Evolutionary conservation across 2,113 vertebrate genomes (phyloP), one percentile per base, ranked within the genome.

Genomic region (Heterocephalus glaber): DNA sequence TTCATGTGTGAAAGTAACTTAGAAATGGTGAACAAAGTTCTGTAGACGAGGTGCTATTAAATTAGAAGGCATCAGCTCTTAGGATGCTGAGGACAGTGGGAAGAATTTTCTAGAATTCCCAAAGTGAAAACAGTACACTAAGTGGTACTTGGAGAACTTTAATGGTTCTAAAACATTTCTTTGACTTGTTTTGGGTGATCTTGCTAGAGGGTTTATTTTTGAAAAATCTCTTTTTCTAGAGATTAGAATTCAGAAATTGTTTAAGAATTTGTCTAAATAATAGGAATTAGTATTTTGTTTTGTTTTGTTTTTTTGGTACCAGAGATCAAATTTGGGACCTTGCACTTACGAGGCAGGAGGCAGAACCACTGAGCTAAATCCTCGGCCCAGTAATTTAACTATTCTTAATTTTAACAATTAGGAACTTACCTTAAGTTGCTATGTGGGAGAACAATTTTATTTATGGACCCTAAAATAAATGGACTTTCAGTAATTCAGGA

Each of bases 191-290:
- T 20, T 56, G 61, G 28, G 70, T 74, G 65, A 58, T 28, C 28
- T 74, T 41, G 86, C 33, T 35, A 81, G 44, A 93, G 33, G 30
- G 10, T 70, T 90, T 60, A 84, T 14, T 81, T 95, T 60, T 95
- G 38, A 94, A 97, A 76, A 93, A 16, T 93, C 83, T 70, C 5
- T 96, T 95, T 90, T 76, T 92, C 30, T 89, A 38, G 41, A 88
- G 90, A 58, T 12, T 35, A 49, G 16, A 52, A 79, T 52, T 79
- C 52, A 79, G 26, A 66, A 68, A 28, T 61, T 86, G 68, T 86
- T 86, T 56, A 95, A 33, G 24, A 93, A 95, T 87, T 47, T 92
- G 77, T 56, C 66, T 54, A n/a, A 79, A 79, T 33, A 54, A 35
- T 7, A 28, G 1, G 26, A 54, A 79, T 79, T 22, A 77, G 19